A percentile compares a stretch with the other conserved stretches of the same genome.
Conservation (phyloP, 2,797 vertebrate genomes). For the Anas capensis region DNA sequence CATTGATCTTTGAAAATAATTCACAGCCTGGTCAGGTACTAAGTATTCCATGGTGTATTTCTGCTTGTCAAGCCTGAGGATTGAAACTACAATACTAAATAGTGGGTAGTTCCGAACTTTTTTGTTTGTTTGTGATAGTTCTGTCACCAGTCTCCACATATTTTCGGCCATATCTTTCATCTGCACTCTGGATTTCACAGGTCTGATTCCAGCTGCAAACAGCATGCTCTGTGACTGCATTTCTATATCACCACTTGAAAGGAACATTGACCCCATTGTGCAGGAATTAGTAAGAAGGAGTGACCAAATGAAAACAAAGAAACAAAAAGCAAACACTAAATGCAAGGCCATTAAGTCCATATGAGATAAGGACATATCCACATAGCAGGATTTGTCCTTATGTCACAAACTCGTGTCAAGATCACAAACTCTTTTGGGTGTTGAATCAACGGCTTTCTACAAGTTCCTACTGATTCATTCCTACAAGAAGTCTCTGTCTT, state of each 20-base stretch:
- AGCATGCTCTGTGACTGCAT: not conserved
- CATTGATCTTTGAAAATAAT: not conserved
- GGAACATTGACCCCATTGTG: not conserved
- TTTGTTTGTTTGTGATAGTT: not conserved
- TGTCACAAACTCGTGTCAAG: not conserved
- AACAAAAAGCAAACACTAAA: accelerated
- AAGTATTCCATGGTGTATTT: not conserved
- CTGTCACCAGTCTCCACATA: not conserved
- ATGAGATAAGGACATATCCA: not conserved
- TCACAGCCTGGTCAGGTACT: not conserved
- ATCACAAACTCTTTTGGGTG: not conserved
- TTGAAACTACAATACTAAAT: not conserved
- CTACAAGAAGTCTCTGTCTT: not conserved
- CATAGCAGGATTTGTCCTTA: too few species aligned
- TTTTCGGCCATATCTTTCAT: not conserved
- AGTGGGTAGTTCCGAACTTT: accelerated
- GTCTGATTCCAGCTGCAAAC: not conserved
- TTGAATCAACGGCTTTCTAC: not conserved
- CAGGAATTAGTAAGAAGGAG: not conserved
- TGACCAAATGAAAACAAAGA: not conserved
- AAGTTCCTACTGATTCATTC: not conserved
- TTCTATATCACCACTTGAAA: not conserved
- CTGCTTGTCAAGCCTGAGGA: not conserved
- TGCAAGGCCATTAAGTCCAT: not conserved
- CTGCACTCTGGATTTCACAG: not conserved